These are phyloP conservation scores for Sisor rabdophorus DNA, from an alignment of 2,113 vertebrate species.

Conservation along the genomic window DNA sequence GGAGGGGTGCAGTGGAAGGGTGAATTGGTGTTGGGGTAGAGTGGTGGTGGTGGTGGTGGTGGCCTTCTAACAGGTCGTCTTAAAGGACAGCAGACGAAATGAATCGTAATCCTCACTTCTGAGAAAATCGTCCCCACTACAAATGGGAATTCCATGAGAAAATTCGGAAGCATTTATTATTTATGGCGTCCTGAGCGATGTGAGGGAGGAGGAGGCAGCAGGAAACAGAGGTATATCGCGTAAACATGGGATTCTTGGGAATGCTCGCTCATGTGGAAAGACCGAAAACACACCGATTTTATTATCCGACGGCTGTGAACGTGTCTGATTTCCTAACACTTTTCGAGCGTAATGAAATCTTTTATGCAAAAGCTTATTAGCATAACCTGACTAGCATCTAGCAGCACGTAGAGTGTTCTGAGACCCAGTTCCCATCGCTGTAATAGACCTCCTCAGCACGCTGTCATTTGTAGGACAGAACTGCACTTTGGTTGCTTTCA, in stretches of 20 bases:
- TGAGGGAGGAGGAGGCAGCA: constrained; percentile 54
- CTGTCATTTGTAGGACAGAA: constrained; percentile 36
- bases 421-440: constrained; percentile 8
- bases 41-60: constrained; percentile 58
- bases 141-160: constrained; percentile 74
- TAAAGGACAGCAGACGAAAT: constrained; percentile 61
- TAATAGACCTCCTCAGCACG: constrained; percentile 30
- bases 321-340: constrained; percentile 70
- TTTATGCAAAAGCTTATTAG: constrained; percentile 6
- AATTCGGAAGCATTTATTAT: constrained; percentile 70
- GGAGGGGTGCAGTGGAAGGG: no score
- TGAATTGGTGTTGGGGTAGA: constrained; percentile 34
- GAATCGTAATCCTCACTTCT: constrained; percentile 62
- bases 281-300: constrained; percentile 53
- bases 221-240: constrained; percentile 64
- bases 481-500: not conserved
- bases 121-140: constrained; percentile 62
- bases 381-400: constrained; percentile 14
- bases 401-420: not conserved
- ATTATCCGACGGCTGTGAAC: constrained; percentile 55
- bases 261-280: constrained; percentile 64
- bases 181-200: constrained; percentile 56
- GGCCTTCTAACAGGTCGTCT: constrained; percentile 60
- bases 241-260: constrained; percentile 57
- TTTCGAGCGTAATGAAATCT: not conserved